phyloP scores from a whole-genome alignment of 2,113 vertebrate genomes.

The Prionailurus viverrinus region DNA sequence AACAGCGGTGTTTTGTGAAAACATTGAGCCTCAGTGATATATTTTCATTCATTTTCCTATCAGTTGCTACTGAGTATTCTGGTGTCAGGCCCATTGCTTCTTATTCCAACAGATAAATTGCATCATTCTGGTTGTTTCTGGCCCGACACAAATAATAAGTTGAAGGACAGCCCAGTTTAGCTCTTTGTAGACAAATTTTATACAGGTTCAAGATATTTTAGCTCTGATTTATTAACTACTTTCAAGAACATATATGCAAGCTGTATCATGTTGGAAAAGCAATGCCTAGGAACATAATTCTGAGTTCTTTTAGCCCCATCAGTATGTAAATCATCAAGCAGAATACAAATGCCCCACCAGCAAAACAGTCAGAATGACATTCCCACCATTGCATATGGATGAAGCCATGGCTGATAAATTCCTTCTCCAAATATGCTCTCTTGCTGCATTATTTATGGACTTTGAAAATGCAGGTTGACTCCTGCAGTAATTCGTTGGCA shows the following conservation, averaged over 20 bases:
- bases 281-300: neutral
- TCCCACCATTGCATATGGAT: conserved; percentile 70
- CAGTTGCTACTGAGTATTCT: conserved; percentile 16
- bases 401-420: conserved; percentile 73
- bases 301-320: conserved; percentile 34
- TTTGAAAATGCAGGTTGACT: conserved; percentile 69
- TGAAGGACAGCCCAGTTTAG: conserved; percentile 14
- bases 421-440: conserved; percentile 34
- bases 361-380: conserved; percentile 57
- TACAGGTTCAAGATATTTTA: conserved; percentile 18
- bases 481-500: conserved; percentile 60
- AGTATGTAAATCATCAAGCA: conserved; percentile 72
- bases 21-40: neutral
- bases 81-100: neutral
- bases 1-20: neutral
- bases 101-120: conserved; percentile 25
- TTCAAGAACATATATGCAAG: conserved; percentile 20
- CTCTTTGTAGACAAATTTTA: conserved; percentile 2
- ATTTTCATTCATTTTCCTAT: conserved; percentile 55
- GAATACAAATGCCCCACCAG: conserved; percentile 55
- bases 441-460: conserved; percentile 80
- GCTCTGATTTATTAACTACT: conserved; percentile 65
- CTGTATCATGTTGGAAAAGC: neutral
- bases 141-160: conserved; percentile 53
- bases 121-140: conserved; percentile 58